A percentile compares a stretch with the other conserved stretches of the same genome.
These are phyloP conservation scores for Habroteleia sp. DNA, from an alignment of 2,888 invertebrate species.

Conservation along the genomic window DNA sequence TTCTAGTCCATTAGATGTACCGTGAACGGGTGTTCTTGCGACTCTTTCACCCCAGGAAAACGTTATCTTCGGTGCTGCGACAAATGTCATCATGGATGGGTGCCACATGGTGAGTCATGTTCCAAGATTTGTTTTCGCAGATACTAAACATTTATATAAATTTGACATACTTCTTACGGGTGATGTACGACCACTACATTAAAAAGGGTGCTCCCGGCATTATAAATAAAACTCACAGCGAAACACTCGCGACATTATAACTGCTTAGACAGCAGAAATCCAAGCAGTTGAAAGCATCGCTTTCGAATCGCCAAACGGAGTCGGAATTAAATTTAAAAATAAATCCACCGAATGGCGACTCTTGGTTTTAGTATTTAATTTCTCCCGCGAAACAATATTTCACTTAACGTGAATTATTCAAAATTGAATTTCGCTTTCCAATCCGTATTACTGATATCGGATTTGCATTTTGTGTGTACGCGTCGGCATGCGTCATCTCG, in stretches of 20 bases:
- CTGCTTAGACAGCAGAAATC: slow-evolving; percentile 11
- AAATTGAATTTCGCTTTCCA: slow-evolving; percentile 12
- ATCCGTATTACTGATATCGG: slow-evolving; percentile 38
- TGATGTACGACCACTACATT: slow-evolving; percentile 17
- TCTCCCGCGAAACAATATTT: no score
- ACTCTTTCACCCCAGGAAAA: slow-evolving; percentile 87
- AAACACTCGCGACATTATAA: background rate
- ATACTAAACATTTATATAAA: slow-evolving; percentile 21
- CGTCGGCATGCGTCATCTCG: slow-evolving; percentile 78
- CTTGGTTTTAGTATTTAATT: no score
- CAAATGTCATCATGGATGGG: slow-evolving; percentile 88
- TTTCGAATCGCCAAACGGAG: no score
- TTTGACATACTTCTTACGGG: slow-evolving; percentile 20
- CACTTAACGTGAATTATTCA: slow-evolving; percentile 25
- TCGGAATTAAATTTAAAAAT: no score
- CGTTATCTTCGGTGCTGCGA: slow-evolving; percentile 86
- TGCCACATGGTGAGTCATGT: slow-evolving; percentile 86
- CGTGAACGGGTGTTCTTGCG: slow-evolving; percentile 85
- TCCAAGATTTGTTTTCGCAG: slow-evolving; percentile 29
- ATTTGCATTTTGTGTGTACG: slow-evolving; percentile 67
- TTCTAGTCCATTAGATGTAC: slow-evolving; percentile 86
- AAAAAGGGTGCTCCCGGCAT: slow-evolving; percentile 11
- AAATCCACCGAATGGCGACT: no score
- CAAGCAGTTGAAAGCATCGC: no score
- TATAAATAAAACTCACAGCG: slow-evolving; percentile 12